Evolutionary conservation across 2,888 invertebrate genomes (phyloP).

Genomic region (Agriopis leucophaearia): DNA sequence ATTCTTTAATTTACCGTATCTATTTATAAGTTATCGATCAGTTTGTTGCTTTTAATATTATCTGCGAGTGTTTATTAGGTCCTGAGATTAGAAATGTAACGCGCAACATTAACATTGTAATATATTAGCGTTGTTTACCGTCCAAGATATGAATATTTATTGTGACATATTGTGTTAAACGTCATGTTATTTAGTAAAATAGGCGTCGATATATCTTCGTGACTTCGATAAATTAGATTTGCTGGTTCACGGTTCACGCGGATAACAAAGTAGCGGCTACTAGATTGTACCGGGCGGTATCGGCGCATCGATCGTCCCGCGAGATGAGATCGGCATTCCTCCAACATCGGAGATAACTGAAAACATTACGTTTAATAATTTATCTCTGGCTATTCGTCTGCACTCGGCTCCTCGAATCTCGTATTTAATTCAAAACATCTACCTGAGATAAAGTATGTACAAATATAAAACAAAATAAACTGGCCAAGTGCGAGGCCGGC

Average conservation of each 20-base stretch:
- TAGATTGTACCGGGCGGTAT: slow-evolving; percentile 69
- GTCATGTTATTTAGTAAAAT: slow-evolving; percentile 71
- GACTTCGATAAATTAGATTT: slow-evolving; percentile 78
- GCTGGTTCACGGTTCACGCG: slow-evolving; percentile 71
- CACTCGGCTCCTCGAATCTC: slow-evolving; percentile 52
- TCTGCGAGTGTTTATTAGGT: slow-evolving; percentile 34
- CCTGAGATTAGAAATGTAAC: slow-evolving; percentile 40
- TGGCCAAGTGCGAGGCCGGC: no score
- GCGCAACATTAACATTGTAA: slow-evolving; percentile 33
- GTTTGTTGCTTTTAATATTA: slow-evolving; percentile 32
- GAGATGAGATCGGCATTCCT: slow-evolving; percentile 71
- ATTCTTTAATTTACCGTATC: slow-evolving; percentile 16
- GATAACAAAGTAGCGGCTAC: slow-evolving; percentile 73
- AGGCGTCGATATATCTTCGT: slow-evolving; percentile 72
- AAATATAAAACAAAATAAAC: slow-evolving; percentile 46
- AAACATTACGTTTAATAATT: slow-evolving; percentile 72
- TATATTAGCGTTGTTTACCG: slow-evolving; percentile 51
- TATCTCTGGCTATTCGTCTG: slow-evolving; percentile 71
- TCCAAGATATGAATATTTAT: slow-evolving; percentile 59
- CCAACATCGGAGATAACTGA: slow-evolving; percentile 67
- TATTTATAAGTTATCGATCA: slow-evolving; percentile 23
- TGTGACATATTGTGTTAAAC: slow-evolving; percentile 65
- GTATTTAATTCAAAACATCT: slow-evolving; percentile 35
- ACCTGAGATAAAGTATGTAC: slow-evolving; percentile 43
- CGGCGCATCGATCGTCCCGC: slow-evolving; percentile 66